Evolutionary conservation across 2,888 invertebrate species (phyloP).

Genomic region (Abrostola tripartita): DNA sequence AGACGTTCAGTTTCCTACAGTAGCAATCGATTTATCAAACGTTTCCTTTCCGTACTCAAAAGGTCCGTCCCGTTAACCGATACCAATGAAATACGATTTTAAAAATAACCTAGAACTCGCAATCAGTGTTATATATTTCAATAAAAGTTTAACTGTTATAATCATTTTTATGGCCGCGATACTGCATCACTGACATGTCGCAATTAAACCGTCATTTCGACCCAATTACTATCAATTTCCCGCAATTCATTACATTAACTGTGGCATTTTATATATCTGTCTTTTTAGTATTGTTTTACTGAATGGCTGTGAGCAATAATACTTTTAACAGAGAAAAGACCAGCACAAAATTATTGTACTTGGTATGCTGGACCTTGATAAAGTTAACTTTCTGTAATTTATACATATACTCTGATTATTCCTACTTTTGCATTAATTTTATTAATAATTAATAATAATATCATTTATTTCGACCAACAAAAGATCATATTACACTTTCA

Average conservation of each 20-base stretch:
- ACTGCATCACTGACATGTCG: constrained; percentile 6
- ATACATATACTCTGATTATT: too few relatives aligned
- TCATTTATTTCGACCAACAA: too few relatives aligned
- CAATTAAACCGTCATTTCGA: constrained; percentile 27
- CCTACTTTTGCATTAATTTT: too few relatives aligned
- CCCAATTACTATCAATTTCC: constrained; percentile 13
- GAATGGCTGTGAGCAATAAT: too few relatives aligned
- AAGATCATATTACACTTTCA: too few relatives aligned
- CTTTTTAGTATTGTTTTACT: background rate
- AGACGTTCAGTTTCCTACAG: too few relatives aligned
- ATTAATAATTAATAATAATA: too few relatives aligned
- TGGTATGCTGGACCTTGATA: too few relatives aligned
- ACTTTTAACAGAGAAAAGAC: too few relatives aligned
- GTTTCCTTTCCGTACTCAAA: background rate
- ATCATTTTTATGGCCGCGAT: constrained; percentile 23
- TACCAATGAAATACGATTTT: background rate
- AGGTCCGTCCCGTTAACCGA: background rate
- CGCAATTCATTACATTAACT: constrained; percentile 8
- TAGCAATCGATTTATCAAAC: too few relatives aligned
- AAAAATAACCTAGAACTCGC: constrained; percentile 1
- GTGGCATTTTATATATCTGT: background rate
- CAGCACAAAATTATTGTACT: too few relatives aligned
- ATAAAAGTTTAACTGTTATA: constrained; percentile 15
- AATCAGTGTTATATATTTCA: constrained; percentile 23
- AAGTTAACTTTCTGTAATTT: too few relatives aligned